Evolutionary conservation across 1,140 invertebrate species (phyloP).

Genomic region (Asbolus verrucosus): DNA sequence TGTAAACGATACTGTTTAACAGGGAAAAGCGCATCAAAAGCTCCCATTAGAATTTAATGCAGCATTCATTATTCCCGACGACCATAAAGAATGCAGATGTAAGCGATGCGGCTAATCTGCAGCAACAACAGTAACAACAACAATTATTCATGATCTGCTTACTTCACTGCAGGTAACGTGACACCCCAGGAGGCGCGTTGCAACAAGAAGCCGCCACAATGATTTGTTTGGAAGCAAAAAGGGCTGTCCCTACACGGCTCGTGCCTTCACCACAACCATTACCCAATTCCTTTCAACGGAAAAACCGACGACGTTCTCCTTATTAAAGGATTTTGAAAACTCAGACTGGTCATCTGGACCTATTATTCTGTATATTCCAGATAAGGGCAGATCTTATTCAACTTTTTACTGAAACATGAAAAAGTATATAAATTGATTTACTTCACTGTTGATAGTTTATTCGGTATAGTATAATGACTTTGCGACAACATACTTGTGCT

Average conservation of each 20-base stretch:
- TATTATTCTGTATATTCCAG: too few relatives aligned
- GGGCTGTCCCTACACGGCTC: background rate
- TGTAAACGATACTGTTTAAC: background rate
- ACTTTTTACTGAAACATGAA: too few relatives aligned
- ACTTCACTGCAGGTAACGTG: constrained; percentile 6
- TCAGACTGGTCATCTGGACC: too few relatives aligned
- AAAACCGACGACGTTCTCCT: constrained; percentile 1
- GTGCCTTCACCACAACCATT: constrained; percentile 16
- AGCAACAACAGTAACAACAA: constrained; percentile 15
- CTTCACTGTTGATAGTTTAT: too few relatives aligned
- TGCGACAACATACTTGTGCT: background rate
- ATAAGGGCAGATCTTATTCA: too few relatives aligned
- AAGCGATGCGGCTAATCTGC: background rate
- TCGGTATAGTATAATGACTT: too few relatives aligned
- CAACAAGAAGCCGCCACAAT: constrained; percentile 9
- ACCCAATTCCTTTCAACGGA: constrained; percentile 4
- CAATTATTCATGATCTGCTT: constrained; percentile 24
- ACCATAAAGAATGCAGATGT: background rate
- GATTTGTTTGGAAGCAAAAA: constrained; percentile 27
- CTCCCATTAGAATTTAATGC: constrained; percentile 1
- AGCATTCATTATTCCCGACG: background rate
- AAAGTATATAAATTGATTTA: too few relatives aligned
- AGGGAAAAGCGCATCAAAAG: background rate
- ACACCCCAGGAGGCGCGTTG: constrained; percentile 13
- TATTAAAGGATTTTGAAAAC: background rate